Conservation (phyloP, 1,140 invertebrate species). For the Pseudomyrmex cubaensis region DNA sequence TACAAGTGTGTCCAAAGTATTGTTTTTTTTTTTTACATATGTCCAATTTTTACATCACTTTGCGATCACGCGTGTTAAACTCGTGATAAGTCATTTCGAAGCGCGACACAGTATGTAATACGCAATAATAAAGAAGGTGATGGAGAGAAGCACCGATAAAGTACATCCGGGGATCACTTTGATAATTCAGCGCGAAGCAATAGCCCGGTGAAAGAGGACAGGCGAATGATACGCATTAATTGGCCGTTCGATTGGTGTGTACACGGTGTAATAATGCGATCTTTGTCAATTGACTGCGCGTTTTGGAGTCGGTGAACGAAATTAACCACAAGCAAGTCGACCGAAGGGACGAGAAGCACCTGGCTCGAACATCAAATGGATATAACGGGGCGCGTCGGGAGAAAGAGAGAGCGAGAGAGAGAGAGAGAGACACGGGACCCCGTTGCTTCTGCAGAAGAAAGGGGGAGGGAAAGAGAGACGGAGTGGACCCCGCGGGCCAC, state of each 20-base stretch:
- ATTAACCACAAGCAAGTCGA: constrained; percentile 58
- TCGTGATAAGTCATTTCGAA: background rate
- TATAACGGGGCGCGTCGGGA: constrained; percentile 40
- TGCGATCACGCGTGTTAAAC: background rate
- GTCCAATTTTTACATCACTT: background rate
- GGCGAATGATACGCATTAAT: constrained; percentile 57
- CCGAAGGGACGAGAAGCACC: constrained; percentile 68
- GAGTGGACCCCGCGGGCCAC: constrained; percentile 66
- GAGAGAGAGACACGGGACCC: background rate
- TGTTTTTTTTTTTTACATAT: too few relatives aligned
- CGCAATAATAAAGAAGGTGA: background rate
- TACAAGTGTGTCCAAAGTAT: background rate
- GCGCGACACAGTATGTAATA: background rate
- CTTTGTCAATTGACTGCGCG: constrained; percentile 59
- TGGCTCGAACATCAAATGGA: constrained; percentile 77
- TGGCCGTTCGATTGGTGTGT: constrained; percentile 44
- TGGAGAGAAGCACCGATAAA: constrained; percentile 11
- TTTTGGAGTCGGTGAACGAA: constrained; percentile 46
- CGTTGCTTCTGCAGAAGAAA: background rate
- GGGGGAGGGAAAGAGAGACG: constrained; percentile 41
- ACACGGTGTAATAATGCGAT: constrained; percentile 51
- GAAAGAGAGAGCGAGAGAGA: constrained; percentile 18
- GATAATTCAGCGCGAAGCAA: constrained; percentile 54
- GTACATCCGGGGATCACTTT: constrained; percentile 35
- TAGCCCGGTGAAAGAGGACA: constrained; percentile 40